Conservation (phyloP, 2,113 vertebrate species). For the Euleptes europaea region DNA sequence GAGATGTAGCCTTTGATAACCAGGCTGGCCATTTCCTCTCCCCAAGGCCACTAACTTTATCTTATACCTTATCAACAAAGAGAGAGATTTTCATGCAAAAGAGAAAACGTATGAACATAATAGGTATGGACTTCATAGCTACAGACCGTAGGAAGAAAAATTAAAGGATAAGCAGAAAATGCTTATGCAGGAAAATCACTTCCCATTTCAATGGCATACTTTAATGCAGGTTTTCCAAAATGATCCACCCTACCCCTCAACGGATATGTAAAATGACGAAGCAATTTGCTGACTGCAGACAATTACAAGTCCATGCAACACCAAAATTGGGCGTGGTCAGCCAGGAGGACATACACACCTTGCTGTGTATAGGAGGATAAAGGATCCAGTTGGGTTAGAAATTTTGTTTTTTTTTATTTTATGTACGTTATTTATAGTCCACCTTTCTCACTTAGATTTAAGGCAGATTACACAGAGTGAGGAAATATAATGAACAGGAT, state of each 20-base stretch:
- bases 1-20: conserved; percentile 63
- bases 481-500: too few species aligned
- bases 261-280: not conserved
- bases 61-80: conserved; percentile 25
- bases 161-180: not conserved
- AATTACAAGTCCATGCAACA: not conserved
- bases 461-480: too few species aligned
- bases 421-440: too few species aligned
- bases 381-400: not conserved
- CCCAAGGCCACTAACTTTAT: conserved; percentile 34
- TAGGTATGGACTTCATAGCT: conserved; percentile 11
- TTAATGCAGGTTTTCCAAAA: not conserved
- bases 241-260: not conserved
- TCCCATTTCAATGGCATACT: conserved; percentile 13
- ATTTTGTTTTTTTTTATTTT: too few species aligned
- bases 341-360: not conserved
- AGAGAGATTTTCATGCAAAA: conserved; percentile 17
- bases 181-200: not conserved
- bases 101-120: conserved; percentile 36
- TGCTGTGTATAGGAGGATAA: not conserved
- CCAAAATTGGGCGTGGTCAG: not conserved
- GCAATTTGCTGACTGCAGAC: not conserved
- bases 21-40: conserved; percentile 46
- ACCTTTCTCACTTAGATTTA: too few species aligned
- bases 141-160: conserved; percentile 31